Evolutionary conservation across 2,797 vertebrate genomes (phyloP), one percentile per base, ranked within the genome.

Genomic region (Sebastes itinus): DNA sequence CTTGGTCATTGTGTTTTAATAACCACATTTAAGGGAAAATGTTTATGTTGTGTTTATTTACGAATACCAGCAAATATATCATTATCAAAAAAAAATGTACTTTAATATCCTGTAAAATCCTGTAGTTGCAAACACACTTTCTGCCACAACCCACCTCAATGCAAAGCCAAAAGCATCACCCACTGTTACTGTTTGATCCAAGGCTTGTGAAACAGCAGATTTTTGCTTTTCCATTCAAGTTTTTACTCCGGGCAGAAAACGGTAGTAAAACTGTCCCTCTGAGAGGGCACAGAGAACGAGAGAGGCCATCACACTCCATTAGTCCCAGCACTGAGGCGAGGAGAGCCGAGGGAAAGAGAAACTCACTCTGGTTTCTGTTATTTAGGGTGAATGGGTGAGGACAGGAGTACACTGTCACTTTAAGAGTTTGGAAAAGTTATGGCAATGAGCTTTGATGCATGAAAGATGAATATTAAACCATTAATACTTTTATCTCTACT

Each of bases 211-310:
- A 69, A 33, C 27, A 22, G n/a, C 7, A 42, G 56, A 55, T 42
- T 79, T 54, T 59, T 58, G 3, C 60, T 69, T 42, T 42, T 78
- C 30, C 67, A 56, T 76, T 63, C 27, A 54, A 65, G 42, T 78
- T 82, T 79, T 78, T 64, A 74, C 5, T 32, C 42, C 22, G 56
- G 77, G 54, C 75, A 88, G 81, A 63, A 62, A 77, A 71, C 32
- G 1, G 35, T 56, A 77, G 75, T 80, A 80, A 70, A 89, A 71
- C 63, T 33, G 65, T 81, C 63, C 23, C 25, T 75, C 28, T 54
- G 58, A 72, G 52, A 63, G n/a, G 60, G 66, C 61, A 74, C 46
- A 33, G 1, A 38, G 27, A 64, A 54, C 25, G 46, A 78, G 30
- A 75, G 60, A 58, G 14, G 30, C 65, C 33, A 63, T 63, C 59